Conservation (phyloP, 1,140 invertebrate species). For the Heliconius eleuchia region DNA sequence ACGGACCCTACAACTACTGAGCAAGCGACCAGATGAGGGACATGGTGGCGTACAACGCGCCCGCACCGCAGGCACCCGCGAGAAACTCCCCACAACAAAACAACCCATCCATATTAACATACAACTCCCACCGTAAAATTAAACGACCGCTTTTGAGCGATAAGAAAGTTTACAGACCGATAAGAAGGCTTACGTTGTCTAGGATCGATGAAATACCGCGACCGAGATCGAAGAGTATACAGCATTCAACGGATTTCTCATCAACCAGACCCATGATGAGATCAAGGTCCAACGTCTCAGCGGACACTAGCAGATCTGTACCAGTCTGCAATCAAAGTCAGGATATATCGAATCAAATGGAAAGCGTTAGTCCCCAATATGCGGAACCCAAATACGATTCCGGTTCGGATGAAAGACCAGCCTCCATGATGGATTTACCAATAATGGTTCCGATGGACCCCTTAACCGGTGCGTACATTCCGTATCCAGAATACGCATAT, state of each 20-base stretch:
- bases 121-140: conserved; percentile 67
- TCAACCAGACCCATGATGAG: conserved; percentile 60
- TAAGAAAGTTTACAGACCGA: conserved; percentile 65
- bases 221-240: conserved; percentile 61
- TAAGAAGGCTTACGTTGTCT: conserved; percentile 66
- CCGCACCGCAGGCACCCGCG: conserved; percentile 73
- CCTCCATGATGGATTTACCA: conserved; percentile 65
- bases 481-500: conserved; percentile 68
- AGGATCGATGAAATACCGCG: conserved; percentile 73
- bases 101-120: conserved; percentile 54
- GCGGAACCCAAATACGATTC: conserved; percentile 65
- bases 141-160: conserved; percentile 61
- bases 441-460: conserved; percentile 66
- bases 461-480: conserved; percentile 62
- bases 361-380: conserved; percentile 64
- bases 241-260: conserved; percentile 63
- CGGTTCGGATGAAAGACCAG: conserved; percentile 55
- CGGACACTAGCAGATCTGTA: conserved; percentile 70
- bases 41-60: conserved; percentile 65
- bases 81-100: conserved; percentile 54
- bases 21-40: conserved; percentile 77
- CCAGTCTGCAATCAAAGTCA: conserved; percentile 70
- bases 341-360: conserved; percentile 50
- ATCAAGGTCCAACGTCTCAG: conserved; percentile 67
- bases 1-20: conserved; percentile 95